Conservation (phyloP, 2,888 invertebrate genomes). For the Caenorhabditis sp. region DNA sequence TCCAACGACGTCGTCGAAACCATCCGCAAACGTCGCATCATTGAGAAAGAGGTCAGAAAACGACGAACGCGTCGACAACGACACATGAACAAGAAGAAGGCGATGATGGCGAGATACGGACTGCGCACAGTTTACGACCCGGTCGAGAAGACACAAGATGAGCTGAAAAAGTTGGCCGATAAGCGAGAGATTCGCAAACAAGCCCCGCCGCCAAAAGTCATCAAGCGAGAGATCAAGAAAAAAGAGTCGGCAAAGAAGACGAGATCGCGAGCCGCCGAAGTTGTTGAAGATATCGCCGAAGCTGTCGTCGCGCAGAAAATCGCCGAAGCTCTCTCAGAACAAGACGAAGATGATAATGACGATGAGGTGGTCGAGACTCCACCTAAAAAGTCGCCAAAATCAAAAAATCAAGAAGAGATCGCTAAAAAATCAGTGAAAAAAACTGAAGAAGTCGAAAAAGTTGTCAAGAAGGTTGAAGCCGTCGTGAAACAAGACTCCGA, state of each 20-base stretch:
- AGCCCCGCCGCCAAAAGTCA: constrained; percentile 18
- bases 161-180: constrained; percentile 33
- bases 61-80: constrained; percentile 31
- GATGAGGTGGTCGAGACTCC: constrained; percentile 16
- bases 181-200: constrained; percentile 17
- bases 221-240: constrained; percentile 25
- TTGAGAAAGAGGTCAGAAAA: constrained; percentile 44
- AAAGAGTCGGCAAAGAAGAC: constrained; percentile 10
- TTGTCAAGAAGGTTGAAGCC: constrained; percentile 5
- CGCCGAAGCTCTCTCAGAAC: constrained; percentile 21
- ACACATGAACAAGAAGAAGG: constrained; percentile 18
- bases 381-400: constrained; percentile 15
- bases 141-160: constrained; percentile 36
- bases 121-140: constrained; percentile 21
- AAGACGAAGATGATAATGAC: constrained; percentile 30
- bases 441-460: constrained; percentile 10
- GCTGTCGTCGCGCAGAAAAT: constrained; percentile 18
- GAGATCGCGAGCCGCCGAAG: constrained; percentile 4
- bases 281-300: constrained; percentile 9
- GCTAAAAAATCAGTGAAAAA: neutral
- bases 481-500: constrained; percentile 6
- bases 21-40: constrained; percentile 39
- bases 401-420: constrained; percentile 15
- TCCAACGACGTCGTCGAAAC: constrained; percentile 44
- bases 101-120: constrained; percentile 25